phyloP scores from a whole-genome alignment of 2,113 vertebrate species.

The Colaptes auratus region DNA sequence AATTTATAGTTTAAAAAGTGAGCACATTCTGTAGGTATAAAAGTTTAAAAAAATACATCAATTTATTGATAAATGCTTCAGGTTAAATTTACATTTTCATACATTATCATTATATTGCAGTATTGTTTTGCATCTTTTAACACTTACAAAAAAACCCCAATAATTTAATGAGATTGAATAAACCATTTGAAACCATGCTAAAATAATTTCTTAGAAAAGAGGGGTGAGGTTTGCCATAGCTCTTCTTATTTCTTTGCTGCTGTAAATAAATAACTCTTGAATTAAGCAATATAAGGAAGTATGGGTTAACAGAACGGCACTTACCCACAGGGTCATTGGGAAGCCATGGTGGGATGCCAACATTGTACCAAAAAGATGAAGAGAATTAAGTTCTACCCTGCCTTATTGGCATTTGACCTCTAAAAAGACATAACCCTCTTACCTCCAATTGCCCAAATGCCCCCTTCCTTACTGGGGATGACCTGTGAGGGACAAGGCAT shows the following conservation, averaged over 20 bases:
- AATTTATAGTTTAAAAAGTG: constrained; percentile 71
- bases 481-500: background rate
- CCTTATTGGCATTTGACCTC: background rate
- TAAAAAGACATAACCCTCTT: background rate
- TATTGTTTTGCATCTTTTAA: constrained; percentile 61
- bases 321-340: background rate
- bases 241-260: constrained; percentile 33
- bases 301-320: constrained; percentile 15
- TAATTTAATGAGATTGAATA: constrained; percentile 75
- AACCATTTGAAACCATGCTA: constrained; percentile 37
- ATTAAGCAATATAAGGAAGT: constrained; percentile 52
- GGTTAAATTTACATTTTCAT: constrained; percentile 75
- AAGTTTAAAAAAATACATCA: constrained; percentile 74
- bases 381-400: background rate
- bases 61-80: constrained; percentile 73
- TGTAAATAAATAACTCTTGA: constrained; percentile 75
- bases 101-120: constrained; percentile 62
- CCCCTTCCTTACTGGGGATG: background rate
- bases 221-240: constrained; percentile 5
- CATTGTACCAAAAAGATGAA: background rate
- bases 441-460: background rate
- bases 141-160: constrained; percentile 71
- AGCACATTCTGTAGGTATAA: constrained; percentile 70
- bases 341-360: background rate
- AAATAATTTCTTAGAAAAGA: constrained; percentile 65